Evolutionary conservation across 2,113 vertebrate genomes (phyloP), one percentile per base, ranked within the genome.

Genomic region (Progne subis): DNA sequence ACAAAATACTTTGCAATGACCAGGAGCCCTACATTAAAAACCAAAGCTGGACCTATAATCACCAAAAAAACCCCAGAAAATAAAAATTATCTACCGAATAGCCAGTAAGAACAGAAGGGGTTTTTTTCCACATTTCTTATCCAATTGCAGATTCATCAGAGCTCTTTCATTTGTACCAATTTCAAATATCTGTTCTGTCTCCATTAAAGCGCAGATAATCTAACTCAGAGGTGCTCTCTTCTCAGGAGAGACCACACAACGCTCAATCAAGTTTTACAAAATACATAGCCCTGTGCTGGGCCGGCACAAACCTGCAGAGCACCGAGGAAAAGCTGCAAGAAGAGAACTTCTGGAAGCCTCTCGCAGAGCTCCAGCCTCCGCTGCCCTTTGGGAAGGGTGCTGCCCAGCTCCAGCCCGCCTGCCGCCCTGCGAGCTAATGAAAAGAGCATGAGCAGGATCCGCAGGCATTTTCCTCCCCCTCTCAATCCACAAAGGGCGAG

Each of bases 291-390:
- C 43, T 34, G 10, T 11, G 47, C 26, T 34, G 43, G 43, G 32
- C 47, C 0, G 1, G 26, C 32, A 82, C 46, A 77, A 92, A 64
- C 46, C 53, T 17, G 23, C 0, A 0, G 64, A 72, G 29, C 1
- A 2, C 34, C 68, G 44, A 67, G 39, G 59, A 43, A 61, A 63
- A 71, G 60, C 56, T 52, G 25, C 24, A 39, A 28, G 6, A 75
- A 56, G n/a, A 71, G 41, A 44, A 60, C 18, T 59, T 50, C 63
- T 43, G 3, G 0, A 1, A 2, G n/a, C 11, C 14, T 47, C 29
- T 24, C 23, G 9, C 2, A 0, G 50, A 55, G 43, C 32, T 91
- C 9, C 37, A 60, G 26, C 21, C 39, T 56, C 37, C 47, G 1
- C 8, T 41, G 74, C 32, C 68, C 46, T 74, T 52, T 60, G 69